Base-by-base conservation (phyloP, 1,140 invertebrate genomes). In the Lanistes nyassanus region DNA sequence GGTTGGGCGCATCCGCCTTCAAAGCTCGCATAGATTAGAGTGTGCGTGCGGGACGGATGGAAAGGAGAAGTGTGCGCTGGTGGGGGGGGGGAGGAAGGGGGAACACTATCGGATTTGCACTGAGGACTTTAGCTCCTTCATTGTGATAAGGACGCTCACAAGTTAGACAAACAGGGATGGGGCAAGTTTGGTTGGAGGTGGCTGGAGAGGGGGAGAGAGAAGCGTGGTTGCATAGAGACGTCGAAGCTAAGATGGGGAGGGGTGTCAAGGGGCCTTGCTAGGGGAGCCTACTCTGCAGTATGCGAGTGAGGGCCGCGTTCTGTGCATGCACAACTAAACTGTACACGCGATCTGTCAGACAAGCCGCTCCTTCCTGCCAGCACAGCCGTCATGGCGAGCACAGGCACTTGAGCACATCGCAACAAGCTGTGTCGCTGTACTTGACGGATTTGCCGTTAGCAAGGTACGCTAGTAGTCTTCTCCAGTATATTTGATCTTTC, bases 131-230 rank as follows among this genome's bases (percentile, higher is more conserved):
- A 21, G 53, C 68, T 34, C 56, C 66, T 70, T 70, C 68, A 70
- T 51, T 47, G 65, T 55, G 68, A 70, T 70, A 70, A 70, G 68
- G 55, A 55, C 68, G n/a, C 68, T 47, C 68, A 56, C 68, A 56
- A 56, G 53, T 70, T 70, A 51, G 31, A 34, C 68, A 55, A 51
- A 70, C 56, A 55, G 68, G 19, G 29, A 34, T 51, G n/a, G 29
- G 62, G 62, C 42, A 47, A 9, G 5, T 47, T 47, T 1, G 5
- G 42, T 16, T 47, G 42, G 42, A 47, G 62, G 62, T 34, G 36
- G 36, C 36, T 60, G 65, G 65, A 39, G 65, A 7, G 66, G 7
- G 66, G 47, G 68, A 3, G 68, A 5, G 42, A 21, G 66, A 53
- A 53, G n/a, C 19, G 29, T n/a, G 31, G 66, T 23, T 16, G 31